Evolutionary conservation across 2,888 invertebrate species (phyloP), one percentile per base, ranked within the genome.

Genomic region (Marasmarcha lunaedactyla): DNA sequence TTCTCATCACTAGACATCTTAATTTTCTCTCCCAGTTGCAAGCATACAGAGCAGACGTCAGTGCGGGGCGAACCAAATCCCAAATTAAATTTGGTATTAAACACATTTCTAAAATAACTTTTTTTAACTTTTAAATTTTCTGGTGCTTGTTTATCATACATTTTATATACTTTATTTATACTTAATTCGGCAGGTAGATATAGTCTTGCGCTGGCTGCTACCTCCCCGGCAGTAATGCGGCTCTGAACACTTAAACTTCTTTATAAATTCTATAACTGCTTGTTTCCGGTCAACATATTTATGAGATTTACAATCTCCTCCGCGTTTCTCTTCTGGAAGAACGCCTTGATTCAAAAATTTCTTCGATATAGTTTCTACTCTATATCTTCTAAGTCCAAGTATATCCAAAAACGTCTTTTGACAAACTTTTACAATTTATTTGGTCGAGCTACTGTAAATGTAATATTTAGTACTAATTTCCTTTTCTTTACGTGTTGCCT

Each of bases 231-330:
- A n/a, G n/a, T n/a, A n/a, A n/a, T n/a, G n/a, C n/a, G n/a, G n/a
- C n/a, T n/a, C n/a, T n/a, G n/a, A n/a, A 15, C 41, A 48, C 43
- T 45, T 42, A 42, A 50, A 47, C 26, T 41, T 30, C 15, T 49
- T 46, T 9, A 51, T 49, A 38, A 52, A 51, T 15, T 39, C 26
- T 35, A 46, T 47, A 6, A 46, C 43, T 11, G 47, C 43, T 39
- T 45, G 35, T 6, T 42, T 47, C 38, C 44, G 47, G 14, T 34
- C 15, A 14, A 7, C 37, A 36, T 36, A 43, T 45, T 36, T 35
- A 15, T 43, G 41, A 9, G 44, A 42, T 15, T 40, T 45, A 26
- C 44, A 43, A 25, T 48, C 46, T 10, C 45, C 46, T 11, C 46
- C 46, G 38, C 46, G 39, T 7, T 44, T 46, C 36, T 43, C 44